Base-by-base conservation (phyloP, 2,113 vertebrate genomes). In the Sturnus vulgaris region DNA sequence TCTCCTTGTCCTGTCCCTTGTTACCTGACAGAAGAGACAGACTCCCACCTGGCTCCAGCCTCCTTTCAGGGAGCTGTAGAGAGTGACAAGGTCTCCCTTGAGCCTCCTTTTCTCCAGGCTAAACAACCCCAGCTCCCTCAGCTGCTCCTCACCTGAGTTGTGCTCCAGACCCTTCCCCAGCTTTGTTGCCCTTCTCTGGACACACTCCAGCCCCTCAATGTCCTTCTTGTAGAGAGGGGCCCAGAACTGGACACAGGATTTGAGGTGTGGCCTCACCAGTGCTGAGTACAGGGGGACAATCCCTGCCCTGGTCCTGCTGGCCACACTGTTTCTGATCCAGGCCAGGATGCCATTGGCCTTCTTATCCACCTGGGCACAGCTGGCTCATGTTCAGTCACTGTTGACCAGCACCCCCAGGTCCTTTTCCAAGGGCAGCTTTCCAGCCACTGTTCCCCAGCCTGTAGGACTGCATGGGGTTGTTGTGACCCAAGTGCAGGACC, bases 201-300 rank as follows among this genome's bases (percentile, higher is more conserved):
- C 15, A 0, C 0, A 0, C 9, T 57, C 9, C 50, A 64, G 14
- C 9, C 0, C 12, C 18, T 33, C 27, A 44, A 3, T 57, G 59
- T 23, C 37, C 1, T 65, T 27, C 8, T 33, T 72, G 15, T 42
- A 23, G 17, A 42, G 59, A 72, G 31, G 1, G 30, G 13, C 6
- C 17, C 21, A 42, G 21, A 64, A 35, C 16, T 49, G 65, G 42
- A 37, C 17, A 11, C 57, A 72, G 42, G 0, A 16, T 4, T 50
- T 0, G 11, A 72, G 50, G 8, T 19, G 3, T 12, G 11, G 13
- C 30, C 20, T 56, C 49, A 42, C 0, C 49, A 56, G 9, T 64
- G 21, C 39, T 2, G 2, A 47, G 30, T n/a, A 7, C 42, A 35
- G 14, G 6, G 35, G 11, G 11, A 8, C 10, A 64, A 30, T 64